Evolutionary conservation across 92 coral and sea anemone species (phyloP).

Genomic region (Micromussa lordhowensis): DNA sequence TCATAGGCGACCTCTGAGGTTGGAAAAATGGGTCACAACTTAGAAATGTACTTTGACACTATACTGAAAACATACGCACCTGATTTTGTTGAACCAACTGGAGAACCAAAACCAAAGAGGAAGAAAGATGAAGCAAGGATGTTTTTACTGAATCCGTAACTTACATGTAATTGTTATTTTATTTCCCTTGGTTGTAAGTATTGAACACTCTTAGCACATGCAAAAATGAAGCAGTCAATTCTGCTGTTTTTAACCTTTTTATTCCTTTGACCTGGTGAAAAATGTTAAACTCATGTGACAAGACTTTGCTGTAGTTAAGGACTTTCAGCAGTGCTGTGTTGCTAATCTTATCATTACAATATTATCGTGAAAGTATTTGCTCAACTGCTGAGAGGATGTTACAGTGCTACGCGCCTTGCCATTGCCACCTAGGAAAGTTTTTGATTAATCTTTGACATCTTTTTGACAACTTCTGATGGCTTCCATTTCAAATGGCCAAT

Average conservation of each 20-base stretch:
- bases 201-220: background rate
- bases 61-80: slow-evolving; percentile 80
- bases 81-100: slow-evolving; percentile 64
- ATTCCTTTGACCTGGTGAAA: background rate
- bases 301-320: background rate
- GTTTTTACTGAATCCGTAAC: slow-evolving; percentile 49
- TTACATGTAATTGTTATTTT: background rate
- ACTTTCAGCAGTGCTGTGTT: background rate
- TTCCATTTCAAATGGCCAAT: no score
- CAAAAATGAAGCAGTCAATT: background rate
- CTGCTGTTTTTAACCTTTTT: background rate
- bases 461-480: no score
- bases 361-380: background rate
- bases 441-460: no score
- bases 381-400: background rate
- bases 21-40: slow-evolving; percentile 92
- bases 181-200: background rate
- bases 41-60: slow-evolving; percentile 80
- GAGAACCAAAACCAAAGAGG: slow-evolving; percentile 78
- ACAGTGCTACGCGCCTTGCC: no score
- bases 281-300: background rate
- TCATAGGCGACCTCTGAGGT: slow-evolving; percentile 88
- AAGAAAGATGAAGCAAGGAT: slow-evolving; percentile 81
- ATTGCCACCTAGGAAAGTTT: no score
- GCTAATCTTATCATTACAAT: background rate